Evolutionary conservation across 2,888 invertebrate species (phyloP).

Genomic region (Imbricaverruca yamaguchii): DNA sequence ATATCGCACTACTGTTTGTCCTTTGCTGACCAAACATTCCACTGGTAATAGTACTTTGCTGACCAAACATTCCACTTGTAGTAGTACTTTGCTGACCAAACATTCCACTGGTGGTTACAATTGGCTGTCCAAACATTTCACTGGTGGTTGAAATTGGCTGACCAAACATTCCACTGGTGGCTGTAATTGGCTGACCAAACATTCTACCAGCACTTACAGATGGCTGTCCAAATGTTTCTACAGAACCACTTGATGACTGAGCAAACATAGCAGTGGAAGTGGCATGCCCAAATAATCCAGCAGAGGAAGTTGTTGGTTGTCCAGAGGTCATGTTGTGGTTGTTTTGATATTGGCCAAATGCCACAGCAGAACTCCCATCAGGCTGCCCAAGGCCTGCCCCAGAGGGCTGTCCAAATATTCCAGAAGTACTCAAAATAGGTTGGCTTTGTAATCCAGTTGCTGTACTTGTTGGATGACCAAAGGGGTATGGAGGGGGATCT

Average conservation of each 20-base stretch:
- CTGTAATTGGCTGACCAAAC: not conserved
- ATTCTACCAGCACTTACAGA: not conserved
- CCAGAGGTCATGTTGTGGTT: not conserved
- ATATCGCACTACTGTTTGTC: not conserved
- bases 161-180: not conserved
- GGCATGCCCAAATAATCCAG: not conserved
- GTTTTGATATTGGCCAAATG: too few relatives aligned
- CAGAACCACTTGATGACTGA: not conserved
- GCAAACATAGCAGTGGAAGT: not conserved
- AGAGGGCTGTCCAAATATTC: not conserved
- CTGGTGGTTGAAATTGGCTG: not conserved
- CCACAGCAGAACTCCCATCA: too few relatives aligned
- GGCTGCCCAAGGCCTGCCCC: not conserved
- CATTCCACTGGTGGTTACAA: not conserved
- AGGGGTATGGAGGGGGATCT: not conserved
- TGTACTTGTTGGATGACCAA: not conserved
- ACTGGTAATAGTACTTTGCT: not conserved
- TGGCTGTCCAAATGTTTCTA: not conserved
- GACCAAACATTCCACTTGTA: too few relatives aligned
- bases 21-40: not conserved
- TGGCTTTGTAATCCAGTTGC: not conserved
- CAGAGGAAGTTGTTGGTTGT: not conserved
- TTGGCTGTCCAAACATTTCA: not conserved
- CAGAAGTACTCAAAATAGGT: not conserved
- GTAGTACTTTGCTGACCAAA: not conserved